phyloP scores from a whole-genome alignment of 2,888 invertebrate genomes.

The Drosophila flavopinicola region DNA sequence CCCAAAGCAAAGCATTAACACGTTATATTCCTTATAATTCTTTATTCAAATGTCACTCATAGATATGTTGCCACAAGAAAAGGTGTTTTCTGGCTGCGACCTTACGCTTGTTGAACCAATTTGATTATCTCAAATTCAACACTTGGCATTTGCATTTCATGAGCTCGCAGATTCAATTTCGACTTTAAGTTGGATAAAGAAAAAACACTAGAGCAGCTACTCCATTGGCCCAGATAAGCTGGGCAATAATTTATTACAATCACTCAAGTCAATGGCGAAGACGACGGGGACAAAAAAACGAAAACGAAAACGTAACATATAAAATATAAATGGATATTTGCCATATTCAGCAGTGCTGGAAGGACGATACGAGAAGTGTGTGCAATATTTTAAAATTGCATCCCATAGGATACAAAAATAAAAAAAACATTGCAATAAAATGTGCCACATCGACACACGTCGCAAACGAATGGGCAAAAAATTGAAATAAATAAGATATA shows the following conservation, averaged over 20 bases:
- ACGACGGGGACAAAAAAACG: conserved; percentile 32
- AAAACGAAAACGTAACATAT: conserved; percentile 34
- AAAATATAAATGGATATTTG: conserved; percentile 55
- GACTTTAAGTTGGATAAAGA: conserved; percentile 31
- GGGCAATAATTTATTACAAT: conserved; percentile 74
- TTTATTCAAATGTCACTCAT: too few relatives aligned
- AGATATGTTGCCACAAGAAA: too few relatives aligned
- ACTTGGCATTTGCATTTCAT: conserved; percentile 11
- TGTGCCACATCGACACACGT: conserved; percentile 62
- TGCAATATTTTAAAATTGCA: conserved; percentile 76
- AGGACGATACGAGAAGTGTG: conserved; percentile 32
- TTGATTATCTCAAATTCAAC: not conserved
- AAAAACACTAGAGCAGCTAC: conserved; percentile 9
- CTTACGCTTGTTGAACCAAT: not conserved
- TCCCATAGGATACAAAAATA: conserved; percentile 61
- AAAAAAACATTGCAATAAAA: conserved; percentile 64
- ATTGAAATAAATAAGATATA: conserved; percentile 78
- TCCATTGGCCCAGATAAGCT: conserved; percentile 53
- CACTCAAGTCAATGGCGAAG: conserved; percentile 65
- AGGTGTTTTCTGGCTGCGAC: too few relatives aligned
- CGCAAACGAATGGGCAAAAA: conserved; percentile 68
- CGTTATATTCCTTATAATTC: too few relatives aligned
- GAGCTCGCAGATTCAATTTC: conserved; percentile 29
- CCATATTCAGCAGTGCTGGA: conserved; percentile 17
- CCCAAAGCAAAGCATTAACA: too few relatives aligned